phyloP scores from a whole-genome alignment of 2,888 invertebrate genomes.

The Sepioteuthis lessoniana region DNA sequence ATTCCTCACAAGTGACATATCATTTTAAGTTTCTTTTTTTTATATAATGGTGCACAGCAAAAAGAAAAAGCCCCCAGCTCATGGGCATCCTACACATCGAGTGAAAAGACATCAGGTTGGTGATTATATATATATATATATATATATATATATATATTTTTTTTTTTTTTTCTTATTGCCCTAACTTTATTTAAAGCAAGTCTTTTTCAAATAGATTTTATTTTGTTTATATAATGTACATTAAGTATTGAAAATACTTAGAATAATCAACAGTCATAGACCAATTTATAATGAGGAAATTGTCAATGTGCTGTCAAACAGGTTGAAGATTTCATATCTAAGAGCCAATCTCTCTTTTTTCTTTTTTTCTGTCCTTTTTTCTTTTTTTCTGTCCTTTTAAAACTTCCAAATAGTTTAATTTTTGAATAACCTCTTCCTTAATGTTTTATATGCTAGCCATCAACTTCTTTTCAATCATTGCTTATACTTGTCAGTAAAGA shows the following conservation, averaged over 20 bases:
- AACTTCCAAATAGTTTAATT: background rate
- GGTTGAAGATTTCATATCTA: background rate
- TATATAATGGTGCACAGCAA: slow-evolving; percentile 38
- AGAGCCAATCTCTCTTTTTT: background rate
- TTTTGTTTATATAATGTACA: background rate
- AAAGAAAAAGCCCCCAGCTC: slow-evolving; percentile 46
- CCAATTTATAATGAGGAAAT: background rate
- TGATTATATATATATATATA: too few relatives aligned
- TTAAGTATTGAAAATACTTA: too few relatives aligned
- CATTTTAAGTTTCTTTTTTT: background rate
- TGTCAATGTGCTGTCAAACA: background rate
- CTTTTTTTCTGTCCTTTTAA: too few relatives aligned
- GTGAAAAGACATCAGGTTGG: slow-evolving; percentile 35
- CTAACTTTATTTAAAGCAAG: background rate
- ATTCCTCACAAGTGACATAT: background rate
- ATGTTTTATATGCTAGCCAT: background rate
- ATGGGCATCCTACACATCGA: slow-evolving; percentile 34
- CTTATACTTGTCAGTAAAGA: too few relatives aligned
- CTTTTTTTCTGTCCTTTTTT: too few relatives aligned
- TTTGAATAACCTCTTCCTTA: background rate
- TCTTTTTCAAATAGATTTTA: background rate
- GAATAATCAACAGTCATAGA: background rate
- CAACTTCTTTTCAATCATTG: too few relatives aligned
- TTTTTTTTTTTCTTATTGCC: background rate
- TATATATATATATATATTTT: too few relatives aligned